A percentile compares a stretch with the other conserved stretches of the same genome.
Evolutionary conservation across 2,797 vertebrate species (phyloP).

Genomic region (Simalia tracyae): DNA sequence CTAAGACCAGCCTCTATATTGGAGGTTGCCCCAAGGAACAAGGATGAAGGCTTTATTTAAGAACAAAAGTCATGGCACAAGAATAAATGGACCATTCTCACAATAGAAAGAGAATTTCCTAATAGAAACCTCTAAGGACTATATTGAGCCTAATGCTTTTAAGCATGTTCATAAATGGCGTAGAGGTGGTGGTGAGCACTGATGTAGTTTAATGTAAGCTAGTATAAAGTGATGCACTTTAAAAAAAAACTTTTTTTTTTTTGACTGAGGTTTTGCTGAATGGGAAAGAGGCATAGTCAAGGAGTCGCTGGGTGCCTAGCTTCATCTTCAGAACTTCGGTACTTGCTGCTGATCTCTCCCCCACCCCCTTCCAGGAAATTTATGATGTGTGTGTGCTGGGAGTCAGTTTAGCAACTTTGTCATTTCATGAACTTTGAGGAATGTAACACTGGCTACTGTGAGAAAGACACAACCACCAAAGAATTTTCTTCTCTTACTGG

Average conservation of each 20-base stretch:
- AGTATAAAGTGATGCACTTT: not conserved
- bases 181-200: not conserved
- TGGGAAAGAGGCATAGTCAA: not conserved
- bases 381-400: not conserved
- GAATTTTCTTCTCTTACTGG: not conserved
- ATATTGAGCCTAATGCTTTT: not conserved
- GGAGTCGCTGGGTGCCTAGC: not conserved
- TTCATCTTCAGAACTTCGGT: not conserved
- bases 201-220: not conserved
- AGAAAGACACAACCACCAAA: not conserved
- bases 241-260: not conserved
- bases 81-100: not conserved
- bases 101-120: not conserved
- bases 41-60: not conserved
- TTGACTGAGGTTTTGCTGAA: not conserved
- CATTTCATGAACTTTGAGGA: not conserved
- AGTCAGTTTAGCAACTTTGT: not conserved
- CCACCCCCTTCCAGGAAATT: not conserved
- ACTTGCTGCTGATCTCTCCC: not conserved
- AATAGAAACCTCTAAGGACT: not conserved
- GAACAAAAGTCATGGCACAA: not conserved
- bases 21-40: not conserved
- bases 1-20: not conserved
- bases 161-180: not conserved
- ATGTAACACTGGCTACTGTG: not conserved